Conservation (phyloP, 2,113 vertebrate genomes). For the human (Homo sapiens) region DNA sequence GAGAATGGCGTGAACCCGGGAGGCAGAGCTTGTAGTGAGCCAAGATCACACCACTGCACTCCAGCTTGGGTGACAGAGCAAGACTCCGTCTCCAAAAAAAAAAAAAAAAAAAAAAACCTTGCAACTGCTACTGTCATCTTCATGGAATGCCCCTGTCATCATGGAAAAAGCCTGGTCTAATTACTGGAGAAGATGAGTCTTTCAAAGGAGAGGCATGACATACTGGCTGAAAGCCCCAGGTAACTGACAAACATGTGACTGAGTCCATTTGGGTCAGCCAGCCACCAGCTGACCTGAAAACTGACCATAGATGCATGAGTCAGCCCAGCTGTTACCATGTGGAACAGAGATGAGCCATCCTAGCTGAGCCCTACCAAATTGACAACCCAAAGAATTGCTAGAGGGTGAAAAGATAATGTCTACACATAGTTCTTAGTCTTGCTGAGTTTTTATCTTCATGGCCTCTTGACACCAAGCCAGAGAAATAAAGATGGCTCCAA, state of each 20-base stretch:
- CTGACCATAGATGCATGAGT: neutral
- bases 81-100: too few species aligned
- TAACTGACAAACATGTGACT: neutral
- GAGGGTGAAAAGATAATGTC: neutral
- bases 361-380: neutral
- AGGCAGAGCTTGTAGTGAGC: too few species aligned
- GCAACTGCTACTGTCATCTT: neutral
- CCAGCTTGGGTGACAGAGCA: too few species aligned
- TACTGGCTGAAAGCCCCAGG: neutral
- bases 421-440: neutral
- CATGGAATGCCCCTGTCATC: neutral
- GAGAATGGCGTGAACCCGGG: too few species aligned
- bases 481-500: neutral
- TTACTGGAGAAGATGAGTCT: neutral
- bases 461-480: neutral
- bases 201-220: neutral
- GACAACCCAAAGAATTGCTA: neutral
- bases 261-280: neutral
- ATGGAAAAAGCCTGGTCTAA: neutral
- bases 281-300: neutral
- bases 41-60: too few species aligned
- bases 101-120: neutral
- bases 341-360: neutral
- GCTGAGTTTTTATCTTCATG: neutral
- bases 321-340: neutral